Base-by-base conservation (phyloP, 1,140 invertebrate genomes). In the Philotrypesis tridentata region DNA sequence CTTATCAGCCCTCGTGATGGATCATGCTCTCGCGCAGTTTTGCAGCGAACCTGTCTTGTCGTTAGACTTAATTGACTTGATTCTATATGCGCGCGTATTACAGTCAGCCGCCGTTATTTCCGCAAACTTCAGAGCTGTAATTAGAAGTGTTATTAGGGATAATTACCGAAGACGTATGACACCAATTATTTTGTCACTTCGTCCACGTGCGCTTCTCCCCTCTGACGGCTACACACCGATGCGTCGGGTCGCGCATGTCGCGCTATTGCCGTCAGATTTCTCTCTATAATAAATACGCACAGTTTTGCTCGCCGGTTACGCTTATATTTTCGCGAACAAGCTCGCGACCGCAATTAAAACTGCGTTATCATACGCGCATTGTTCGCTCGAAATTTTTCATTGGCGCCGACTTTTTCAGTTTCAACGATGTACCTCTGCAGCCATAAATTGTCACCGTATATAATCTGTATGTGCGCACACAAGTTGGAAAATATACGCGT, bases 151-250 rank as follows among this genome's bases (percentile, higher is more conserved):
- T 83, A 83, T 83, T 83, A 83, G 76, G 82, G 37, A 79, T 76
- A 83, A 83, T 83, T 83, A 83, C 68, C 61, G 82, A 83, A 83
- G 82, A 83, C 76, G 82, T 79, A 83, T 83, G 82, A 83, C 76
- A 70, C 76, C 82, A 83, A 83, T 83, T 83, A 83, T 83, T 83
- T 83, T 83, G 82, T 79, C 82, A 83, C 82, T 79, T 74, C 63
- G 61, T 82, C 75, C 80, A n/a, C n/a, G n/a, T n/a, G 48, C 72
- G 68, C 31, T 82, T 82, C 75, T 72, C 60, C 80, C 75, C 23
- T 48, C 40, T 12, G 40, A 33, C n/a, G n/a, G n/a, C n/a, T n/a
- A n/a, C n/a, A 23, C 55, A 31, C 27, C 72, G 17, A 23, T 11
- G 33, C 70, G 37, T 14, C 70, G 33, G 33, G 6, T 48, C 70